A percentile compares a stretch with the other conserved stretches of the same genome.
phyloP scores from a whole-genome alignment of 2,113 vertebrate genomes.

The Labeo catla region DNA sequence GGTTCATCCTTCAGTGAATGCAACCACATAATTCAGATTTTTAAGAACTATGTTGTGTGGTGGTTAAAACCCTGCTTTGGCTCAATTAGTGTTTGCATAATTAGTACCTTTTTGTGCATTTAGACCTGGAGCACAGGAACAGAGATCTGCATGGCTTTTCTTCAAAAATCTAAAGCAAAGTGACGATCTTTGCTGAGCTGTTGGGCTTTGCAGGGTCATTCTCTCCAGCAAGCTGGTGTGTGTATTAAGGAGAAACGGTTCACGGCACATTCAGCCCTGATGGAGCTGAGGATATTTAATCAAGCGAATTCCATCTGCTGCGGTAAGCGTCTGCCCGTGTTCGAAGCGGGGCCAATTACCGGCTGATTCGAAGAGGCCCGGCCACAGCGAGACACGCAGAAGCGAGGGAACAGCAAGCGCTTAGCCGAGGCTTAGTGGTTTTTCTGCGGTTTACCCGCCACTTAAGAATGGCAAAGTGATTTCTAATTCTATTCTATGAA shows the following conservation, averaged over 20 bases:
- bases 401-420: not conserved
- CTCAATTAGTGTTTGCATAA: not conserved
- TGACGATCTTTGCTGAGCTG: not conserved
- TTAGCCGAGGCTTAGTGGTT: constrained; percentile 11
- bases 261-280: constrained; percentile 34
- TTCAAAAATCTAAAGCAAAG: not conserved
- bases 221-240: not conserved
- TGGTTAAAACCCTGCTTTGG: not conserved
- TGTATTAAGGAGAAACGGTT: constrained; percentile 2
- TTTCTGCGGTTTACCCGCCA: constrained; percentile 25
- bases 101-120: not conserved
- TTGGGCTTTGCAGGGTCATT: not conserved
- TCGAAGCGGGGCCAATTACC: constrained; percentile 46
- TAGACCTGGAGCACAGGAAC: not conserved
- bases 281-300: constrained; percentile 52
- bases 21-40: not conserved
- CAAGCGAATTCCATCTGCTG: constrained; percentile 45
- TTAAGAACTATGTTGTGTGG: not conserved
- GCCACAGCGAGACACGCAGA: constrained; percentile 8
- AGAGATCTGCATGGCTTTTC: not conserved
- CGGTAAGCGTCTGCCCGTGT: constrained; percentile 21
- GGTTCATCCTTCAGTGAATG: not conserved
- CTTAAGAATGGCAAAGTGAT: constrained; percentile 9
- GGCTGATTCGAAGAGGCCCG: constrained; percentile 47
- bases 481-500: constrained; percentile 33